Percentiles rank a stretch among this genome's conserved stretches.
These are phyloP conservation scores for Metaphire vulgaris DNA, from an alignment of 1,140 invertebrate species.

Conservation along the genomic window DNA sequence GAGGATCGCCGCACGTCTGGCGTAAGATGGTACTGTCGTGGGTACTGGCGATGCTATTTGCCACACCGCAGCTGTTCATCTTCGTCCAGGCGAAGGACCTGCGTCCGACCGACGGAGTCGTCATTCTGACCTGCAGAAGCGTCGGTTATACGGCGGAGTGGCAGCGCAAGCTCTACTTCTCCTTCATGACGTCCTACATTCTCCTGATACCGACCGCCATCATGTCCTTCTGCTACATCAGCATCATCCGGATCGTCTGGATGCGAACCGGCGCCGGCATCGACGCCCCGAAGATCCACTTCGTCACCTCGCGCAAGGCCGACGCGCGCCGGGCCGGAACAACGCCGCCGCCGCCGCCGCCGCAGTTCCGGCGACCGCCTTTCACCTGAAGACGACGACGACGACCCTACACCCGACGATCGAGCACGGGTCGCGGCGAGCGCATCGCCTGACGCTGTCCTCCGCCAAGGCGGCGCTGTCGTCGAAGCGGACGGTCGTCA, in stretches of 20 bases:
- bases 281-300: constrained; percentile 11
- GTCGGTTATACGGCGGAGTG: constrained; percentile 40
- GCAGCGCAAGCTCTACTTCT: constrained; percentile 44
- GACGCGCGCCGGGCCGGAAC: not conserved
- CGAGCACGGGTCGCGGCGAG: too few species aligned
- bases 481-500: constrained; percentile 44
- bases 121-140: constrained; percentile 5
- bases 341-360: too few species aligned
- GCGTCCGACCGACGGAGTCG: too few species aligned
- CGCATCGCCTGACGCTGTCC: too few species aligned
- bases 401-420: too few species aligned
- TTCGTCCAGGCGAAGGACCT: constrained; percentile 46
- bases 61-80: constrained; percentile 53
- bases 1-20: constrained; percentile 25
- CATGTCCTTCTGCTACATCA: constrained; percentile 47
- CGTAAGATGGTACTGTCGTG: constrained; percentile 49
- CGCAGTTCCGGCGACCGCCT: not conserved
- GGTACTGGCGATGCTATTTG: constrained; percentile 50
- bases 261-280: not conserved
- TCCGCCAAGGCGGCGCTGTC: constrained; percentile 38
- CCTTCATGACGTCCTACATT: constrained; percentile 41
- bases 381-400: too few species aligned
- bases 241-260: too few species aligned
- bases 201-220: constrained; percentile 40
- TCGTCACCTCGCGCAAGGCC: constrained; percentile 8